Percentiles rank a stretch among this genome's conserved stretches.
Evolutionary conservation across 2,888 invertebrate genomes (phyloP).

Genomic region (Eledone cirrhosa): DNA sequence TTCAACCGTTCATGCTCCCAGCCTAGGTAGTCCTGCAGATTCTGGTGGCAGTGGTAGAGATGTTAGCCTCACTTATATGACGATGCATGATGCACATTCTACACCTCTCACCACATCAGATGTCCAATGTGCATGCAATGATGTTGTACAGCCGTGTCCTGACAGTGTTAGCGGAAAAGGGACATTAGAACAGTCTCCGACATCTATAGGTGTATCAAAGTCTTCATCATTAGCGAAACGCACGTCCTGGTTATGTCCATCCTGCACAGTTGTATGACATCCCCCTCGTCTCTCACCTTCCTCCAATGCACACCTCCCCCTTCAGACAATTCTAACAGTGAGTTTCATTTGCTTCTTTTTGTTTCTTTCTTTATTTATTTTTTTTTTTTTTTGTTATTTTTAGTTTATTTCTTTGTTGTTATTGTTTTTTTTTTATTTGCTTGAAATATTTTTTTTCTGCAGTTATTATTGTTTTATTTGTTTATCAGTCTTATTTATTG

Average conservation of each 20-base stretch:
- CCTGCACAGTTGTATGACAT: slow-evolving; percentile 11
- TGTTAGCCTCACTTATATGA: not conserved
- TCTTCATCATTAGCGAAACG: not conserved
- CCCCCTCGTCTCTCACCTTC: not conserved
- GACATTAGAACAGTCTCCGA: not conserved
- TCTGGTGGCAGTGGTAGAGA: not conserved
- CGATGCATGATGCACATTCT: too few relatives aligned
- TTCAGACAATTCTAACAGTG: slow-evolving; percentile 20
- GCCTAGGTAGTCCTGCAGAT: not conserved
- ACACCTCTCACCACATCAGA: not conserved
- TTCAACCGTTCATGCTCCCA: not conserved
- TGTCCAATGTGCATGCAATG: not conserved
- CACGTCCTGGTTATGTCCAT: slow-evolving; percentile 22
- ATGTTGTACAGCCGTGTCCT: not conserved
- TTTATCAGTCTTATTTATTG: not conserved
- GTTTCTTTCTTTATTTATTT: slow-evolving; percentile 12
- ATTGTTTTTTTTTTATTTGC: not conserved
- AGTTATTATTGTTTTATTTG: not conserved
- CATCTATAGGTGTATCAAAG: not conserved
- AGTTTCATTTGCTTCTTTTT: slow-evolving; percentile 26
- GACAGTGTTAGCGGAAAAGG: not conserved
- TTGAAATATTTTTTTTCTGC: not conserved
- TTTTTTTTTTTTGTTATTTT: not conserved
- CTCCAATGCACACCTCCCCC: not conserved
- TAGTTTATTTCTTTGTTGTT: not conserved